These are phyloP conservation scores for Dicycla oo DNA, from an alignment of 2,888 invertebrate species.

Conservation along the genomic window DNA sequence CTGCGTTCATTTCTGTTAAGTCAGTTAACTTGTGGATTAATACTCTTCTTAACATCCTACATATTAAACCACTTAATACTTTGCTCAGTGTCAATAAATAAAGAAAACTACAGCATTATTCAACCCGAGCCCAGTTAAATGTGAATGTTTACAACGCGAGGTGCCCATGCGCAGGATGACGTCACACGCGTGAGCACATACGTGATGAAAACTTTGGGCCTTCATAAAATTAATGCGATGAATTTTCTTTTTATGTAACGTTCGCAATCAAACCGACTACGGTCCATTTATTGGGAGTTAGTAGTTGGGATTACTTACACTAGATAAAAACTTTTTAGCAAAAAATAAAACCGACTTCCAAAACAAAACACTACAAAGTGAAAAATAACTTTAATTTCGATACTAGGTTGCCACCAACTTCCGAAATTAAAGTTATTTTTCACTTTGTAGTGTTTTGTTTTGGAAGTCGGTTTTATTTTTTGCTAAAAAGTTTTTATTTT, in stretches of 20 bases:
- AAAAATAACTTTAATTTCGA: too few relatives aligned
- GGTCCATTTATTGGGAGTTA: neutral
- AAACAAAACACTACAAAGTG: too few relatives aligned
- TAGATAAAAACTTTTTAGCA: too few relatives aligned
- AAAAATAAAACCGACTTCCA: too few relatives aligned
- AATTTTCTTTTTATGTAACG: constrained; percentile 5
- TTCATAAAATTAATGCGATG: constrained; percentile 7
- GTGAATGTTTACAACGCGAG: constrained; percentile 31
- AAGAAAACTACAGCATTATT: constrained; percentile 39
- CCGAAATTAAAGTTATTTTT: too few relatives aligned
- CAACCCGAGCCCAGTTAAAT: constrained; percentile 24
- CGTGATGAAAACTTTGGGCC: constrained; percentile 32
- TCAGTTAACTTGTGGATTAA: constrained; percentile 10
- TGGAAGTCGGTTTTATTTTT: too few relatives aligned
- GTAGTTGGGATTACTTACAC: too few relatives aligned
- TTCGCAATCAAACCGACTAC: neutral
- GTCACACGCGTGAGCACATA: constrained; percentile 33
- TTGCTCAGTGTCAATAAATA: constrained; percentile 24
- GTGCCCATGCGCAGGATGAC: constrained; percentile 39
- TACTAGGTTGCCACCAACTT: too few relatives aligned
- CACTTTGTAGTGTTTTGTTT: too few relatives aligned
- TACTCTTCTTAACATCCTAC: neutral
- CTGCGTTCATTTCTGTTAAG: neutral
- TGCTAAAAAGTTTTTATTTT: too few relatives aligned
- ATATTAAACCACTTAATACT: constrained; percentile 21